Percentiles rank a stretch among this genome's conserved stretches.
phyloP scores from a whole-genome alignment of 1,140 invertebrate genomes.

The Orussus abietinus region DNA sequence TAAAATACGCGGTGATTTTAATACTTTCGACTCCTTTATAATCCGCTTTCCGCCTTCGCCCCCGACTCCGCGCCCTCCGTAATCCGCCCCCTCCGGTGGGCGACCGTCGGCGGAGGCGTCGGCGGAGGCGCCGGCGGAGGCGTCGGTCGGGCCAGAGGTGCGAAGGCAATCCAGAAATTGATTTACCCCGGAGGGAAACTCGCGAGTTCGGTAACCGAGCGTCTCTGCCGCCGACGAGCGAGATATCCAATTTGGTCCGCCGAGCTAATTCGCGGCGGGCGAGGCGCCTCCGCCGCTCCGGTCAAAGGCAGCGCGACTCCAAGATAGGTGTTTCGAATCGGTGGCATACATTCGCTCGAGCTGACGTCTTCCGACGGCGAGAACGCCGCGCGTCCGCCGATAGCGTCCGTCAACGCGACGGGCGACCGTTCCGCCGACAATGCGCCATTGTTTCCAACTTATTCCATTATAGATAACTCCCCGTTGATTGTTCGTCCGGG shows the following conservation, averaged over 20 bases:
- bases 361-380: slow-evolving; percentile 31
- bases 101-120: slow-evolving; percentile 2
- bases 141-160: background rate
- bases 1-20: slow-evolving; percentile 49
- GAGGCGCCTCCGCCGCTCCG: slow-evolving; percentile 1
- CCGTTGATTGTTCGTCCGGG: slow-evolving; percentile 46
- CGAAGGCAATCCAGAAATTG: no score
- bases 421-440: slow-evolving; percentile 49
- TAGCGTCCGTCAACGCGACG: slow-evolving; percentile 53
- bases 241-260: background rate
- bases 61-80: slow-evolving; percentile 15
- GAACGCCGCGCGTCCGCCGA: slow-evolving; percentile 52
- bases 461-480: slow-evolving; percentile 56
- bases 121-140: slow-evolving; percentile 2
- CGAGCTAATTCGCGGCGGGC: no score
- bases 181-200: slow-evolving; percentile 12
- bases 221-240: slow-evolving; percentile 4
- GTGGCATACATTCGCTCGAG: slow-evolving; percentile 8
- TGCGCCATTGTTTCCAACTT: slow-evolving; percentile 54
- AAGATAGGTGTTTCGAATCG: background rate
- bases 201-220: slow-evolving; percentile 1
- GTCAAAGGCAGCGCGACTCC: slow-evolving; percentile 1
- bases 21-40: slow-evolving; percentile 50
- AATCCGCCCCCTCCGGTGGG: background rate
- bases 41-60: slow-evolving; percentile 39